phyloP scores from a whole-genome alignment of 2,888 invertebrate genomes.

The Pterobdella sp. region DNA sequence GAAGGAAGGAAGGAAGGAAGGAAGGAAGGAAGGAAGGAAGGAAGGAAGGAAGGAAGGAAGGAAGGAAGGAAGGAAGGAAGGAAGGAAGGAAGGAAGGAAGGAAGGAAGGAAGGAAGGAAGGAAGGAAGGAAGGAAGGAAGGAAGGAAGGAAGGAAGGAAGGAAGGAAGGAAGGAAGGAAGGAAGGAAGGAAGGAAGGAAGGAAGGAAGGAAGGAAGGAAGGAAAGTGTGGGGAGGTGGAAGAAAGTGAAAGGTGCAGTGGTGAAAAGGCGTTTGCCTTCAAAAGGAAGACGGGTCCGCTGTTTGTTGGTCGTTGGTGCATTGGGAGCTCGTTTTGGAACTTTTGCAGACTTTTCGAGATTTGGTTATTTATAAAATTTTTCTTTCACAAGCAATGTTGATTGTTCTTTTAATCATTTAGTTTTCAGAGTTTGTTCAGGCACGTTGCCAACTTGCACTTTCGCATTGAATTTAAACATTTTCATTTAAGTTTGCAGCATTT shows the following conservation, averaged over 20 bases:
- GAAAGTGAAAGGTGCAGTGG: too few relatives aligned
- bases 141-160: not conserved
- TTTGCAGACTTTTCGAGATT: not conserved
- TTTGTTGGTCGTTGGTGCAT: too few relatives aligned
- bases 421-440: too few relatives aligned
- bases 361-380: not conserved
- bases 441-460: too few relatives aligned
- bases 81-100: not conserved
- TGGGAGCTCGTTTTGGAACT: too few relatives aligned
- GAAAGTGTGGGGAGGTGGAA: not conserved
- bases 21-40: not conserved
- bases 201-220: constrained; percentile 11
- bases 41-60: not conserved
- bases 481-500: too few relatives aligned
- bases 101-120: not conserved
- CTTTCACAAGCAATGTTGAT: too few relatives aligned
- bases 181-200: not conserved
- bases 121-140: not conserved
- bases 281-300: too few relatives aligned
- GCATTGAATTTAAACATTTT: too few relatives aligned
- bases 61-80: not conserved
- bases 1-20: constrained; percentile 2
- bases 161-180: not conserved
- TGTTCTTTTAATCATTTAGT: too few relatives aligned
- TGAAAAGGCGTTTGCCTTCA: too few relatives aligned